Percentiles rank a stretch among this genome's conserved stretches.
phyloP scores from a whole-genome alignment of 2,113 vertebrate species.

The Peromyscus californicus region DNA sequence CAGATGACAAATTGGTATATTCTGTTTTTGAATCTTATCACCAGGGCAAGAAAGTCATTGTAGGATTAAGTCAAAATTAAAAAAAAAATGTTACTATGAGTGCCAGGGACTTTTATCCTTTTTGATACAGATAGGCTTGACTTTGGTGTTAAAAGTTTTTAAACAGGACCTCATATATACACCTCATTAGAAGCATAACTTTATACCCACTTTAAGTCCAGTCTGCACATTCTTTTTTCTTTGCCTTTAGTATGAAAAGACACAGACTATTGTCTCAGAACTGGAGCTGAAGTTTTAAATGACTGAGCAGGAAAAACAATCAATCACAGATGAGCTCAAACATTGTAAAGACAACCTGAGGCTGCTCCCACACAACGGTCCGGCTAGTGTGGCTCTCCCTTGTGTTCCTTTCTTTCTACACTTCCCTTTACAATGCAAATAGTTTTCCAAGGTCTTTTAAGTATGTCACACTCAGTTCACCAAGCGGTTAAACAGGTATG shows the following conservation, averaged over 20 bases:
- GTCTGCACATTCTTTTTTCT: conserved; percentile 83
- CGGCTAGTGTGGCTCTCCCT: too few species aligned
- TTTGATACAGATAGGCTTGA: conserved; percentile 55
- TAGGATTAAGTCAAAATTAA: conserved; percentile 41
- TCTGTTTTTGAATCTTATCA: conserved; percentile 35
- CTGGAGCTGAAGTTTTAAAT: conserved; percentile 94
- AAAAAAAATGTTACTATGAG: conserved; percentile 38
- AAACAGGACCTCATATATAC: conserved; percentile 55
- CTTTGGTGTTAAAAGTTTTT: conserved; percentile 52
- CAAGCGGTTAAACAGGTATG: too few species aligned
- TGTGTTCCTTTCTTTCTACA: too few species aligned
- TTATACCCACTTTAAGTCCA: conserved; percentile 79
- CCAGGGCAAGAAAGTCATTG: conserved; percentile 45
- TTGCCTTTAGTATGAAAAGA: conserved; percentile 94
- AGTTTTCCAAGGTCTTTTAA: too few species aligned
- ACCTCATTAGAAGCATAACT: conserved; percentile 67
- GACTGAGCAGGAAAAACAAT: conserved; percentile 95
- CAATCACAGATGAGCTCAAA: conserved; percentile 96
- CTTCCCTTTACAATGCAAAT: too few species aligned
- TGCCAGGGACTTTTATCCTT: conserved; percentile 41
- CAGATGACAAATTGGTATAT: conserved; percentile 49
- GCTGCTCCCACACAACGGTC: too few species aligned
- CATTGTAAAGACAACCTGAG: conserved; percentile 94
- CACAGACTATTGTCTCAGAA: conserved; percentile 93
- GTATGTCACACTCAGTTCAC: too few species aligned